Evolutionary conservation across 1,140 invertebrate species (phyloP), one percentile per base, ranked within the genome.

Genomic region (Aphis gossypii): DNA sequence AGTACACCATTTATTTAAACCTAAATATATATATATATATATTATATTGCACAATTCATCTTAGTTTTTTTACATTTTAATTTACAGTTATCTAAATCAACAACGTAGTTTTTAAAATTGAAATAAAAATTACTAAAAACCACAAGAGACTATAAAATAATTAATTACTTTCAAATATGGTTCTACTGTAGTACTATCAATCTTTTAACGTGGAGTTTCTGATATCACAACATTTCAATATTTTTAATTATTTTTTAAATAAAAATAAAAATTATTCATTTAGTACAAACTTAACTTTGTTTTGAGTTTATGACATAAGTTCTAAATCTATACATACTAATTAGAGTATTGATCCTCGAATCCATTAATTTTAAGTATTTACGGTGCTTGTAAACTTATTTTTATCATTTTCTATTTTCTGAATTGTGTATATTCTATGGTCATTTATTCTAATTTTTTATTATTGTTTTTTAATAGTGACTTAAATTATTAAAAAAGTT

Each of bases 141-240:
- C 14, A 68, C 11, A 68, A 0, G 8, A 76, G 14, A 6, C n/a
- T 76, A 5, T 48, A 7, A 87, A 48, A 89, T 41, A 89, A 21
- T 56, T 89, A 38, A 90, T 44, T 6, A 20, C 23, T 68, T 41
- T 21, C 0, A n/a, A n/a, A 60, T 7, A 2, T 44, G 89, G 23
- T 20, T 35, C 25, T 21, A 90, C 89, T 90, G 89, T 68, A 82
- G 11, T 35, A 46, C 18, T 93, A 93, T 93, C 92, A 93, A 84
- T 56, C 3, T 84, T 51, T 56, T 84, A 93, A 93, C 92, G 92
- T 93, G 92, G 92, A 93, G 23, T 86, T 82, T 93, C 92, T 5
- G 68, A 18, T 92, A 92, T 92, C 90, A 41, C 21, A 18, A 38
- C n/a, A 25, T 89, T 38, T 38, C 21, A 54, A 23, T 54, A n/a